Conservation (phyloP, 2,797 vertebrate species). For the Mastacembelus armatus region DNA sequence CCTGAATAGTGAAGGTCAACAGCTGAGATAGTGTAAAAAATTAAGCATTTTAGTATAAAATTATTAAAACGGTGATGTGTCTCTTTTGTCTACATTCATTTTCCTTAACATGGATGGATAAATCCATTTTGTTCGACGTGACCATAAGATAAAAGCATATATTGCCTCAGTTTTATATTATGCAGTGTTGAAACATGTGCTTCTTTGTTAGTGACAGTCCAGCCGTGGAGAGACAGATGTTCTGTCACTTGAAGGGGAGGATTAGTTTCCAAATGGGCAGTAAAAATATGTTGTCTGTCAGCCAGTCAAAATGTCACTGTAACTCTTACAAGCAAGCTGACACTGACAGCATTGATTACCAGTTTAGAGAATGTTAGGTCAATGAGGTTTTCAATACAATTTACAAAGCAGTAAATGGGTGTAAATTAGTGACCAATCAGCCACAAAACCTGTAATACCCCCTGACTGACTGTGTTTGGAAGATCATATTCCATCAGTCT, state of each 20-base stretch:
- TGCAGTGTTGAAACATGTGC: slow-evolving; percentile 31
- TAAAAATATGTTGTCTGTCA: slow-evolving; percentile 36
- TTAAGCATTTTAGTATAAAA: neutral
- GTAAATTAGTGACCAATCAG: slow-evolving; percentile 45
- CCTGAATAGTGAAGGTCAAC: slow-evolving; percentile 5
- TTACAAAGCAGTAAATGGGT: slow-evolving; percentile 57
- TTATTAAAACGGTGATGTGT: neutral
- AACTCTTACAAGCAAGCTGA: slow-evolving; percentile 12
- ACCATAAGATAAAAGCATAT: neutral
- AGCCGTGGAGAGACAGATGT: slow-evolving; percentile 57
- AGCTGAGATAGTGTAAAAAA: neutral
- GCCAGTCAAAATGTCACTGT: slow-evolving; percentile 30
- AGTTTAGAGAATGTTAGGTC: slow-evolving; percentile 31
- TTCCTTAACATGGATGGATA: neutral
- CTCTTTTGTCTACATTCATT: neutral
- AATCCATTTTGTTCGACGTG: neutral
- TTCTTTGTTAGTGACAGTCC: slow-evolving; percentile 9
- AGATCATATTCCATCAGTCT: neutral
- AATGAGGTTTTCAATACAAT: slow-evolving; percentile 43
- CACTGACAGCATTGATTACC: slow-evolving; percentile 47
- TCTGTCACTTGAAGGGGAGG: slow-evolving; percentile 25
- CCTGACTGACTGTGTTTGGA: neutral
- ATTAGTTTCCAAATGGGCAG: slow-evolving; percentile 32
- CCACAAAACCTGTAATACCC: slow-evolving; percentile 23
- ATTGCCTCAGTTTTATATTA: slow-evolving; percentile 28